A percentile compares a stretch with the other conserved stretches of the same genome.
Evolutionary conservation across 2,888 invertebrate genomes (phyloP).

Genomic region (Machimus atricapillus): DNA sequence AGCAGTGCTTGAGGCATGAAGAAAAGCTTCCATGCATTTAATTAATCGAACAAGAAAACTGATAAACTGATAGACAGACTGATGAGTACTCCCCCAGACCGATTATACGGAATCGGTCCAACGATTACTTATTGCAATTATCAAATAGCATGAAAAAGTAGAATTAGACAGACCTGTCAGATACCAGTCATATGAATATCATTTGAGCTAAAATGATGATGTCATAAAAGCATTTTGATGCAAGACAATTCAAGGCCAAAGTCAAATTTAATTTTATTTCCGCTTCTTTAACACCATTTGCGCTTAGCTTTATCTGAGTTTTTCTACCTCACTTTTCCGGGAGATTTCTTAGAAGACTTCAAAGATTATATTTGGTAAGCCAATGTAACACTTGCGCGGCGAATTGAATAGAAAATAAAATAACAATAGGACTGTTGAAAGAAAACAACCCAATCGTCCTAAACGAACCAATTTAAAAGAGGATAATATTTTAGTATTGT

Average conservation of each 20-base stretch:
- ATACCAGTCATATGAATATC: background rate
- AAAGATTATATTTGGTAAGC: background rate
- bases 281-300: background rate
- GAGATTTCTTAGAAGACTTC: background rate
- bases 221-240: background rate
- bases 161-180: background rate
- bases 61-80: background rate
- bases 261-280: background rate
- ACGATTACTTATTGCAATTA: background rate
- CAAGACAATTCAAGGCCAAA: background rate
- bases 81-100: background rate
- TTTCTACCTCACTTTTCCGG: background rate
- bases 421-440: background rate
- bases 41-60: background rate
- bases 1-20: background rate
- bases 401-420: background rate
- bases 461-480: too few species aligned
- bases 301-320: background rate
- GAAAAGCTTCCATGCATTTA: background rate
- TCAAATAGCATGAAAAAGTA: background rate
- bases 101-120: background rate
- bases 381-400: background rate
- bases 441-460: too few species aligned
- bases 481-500: background rate
- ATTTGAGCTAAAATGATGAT: background rate